Base-by-base conservation (phyloP, 2,888 invertebrate species). In the Julus scandinavius region DNA sequence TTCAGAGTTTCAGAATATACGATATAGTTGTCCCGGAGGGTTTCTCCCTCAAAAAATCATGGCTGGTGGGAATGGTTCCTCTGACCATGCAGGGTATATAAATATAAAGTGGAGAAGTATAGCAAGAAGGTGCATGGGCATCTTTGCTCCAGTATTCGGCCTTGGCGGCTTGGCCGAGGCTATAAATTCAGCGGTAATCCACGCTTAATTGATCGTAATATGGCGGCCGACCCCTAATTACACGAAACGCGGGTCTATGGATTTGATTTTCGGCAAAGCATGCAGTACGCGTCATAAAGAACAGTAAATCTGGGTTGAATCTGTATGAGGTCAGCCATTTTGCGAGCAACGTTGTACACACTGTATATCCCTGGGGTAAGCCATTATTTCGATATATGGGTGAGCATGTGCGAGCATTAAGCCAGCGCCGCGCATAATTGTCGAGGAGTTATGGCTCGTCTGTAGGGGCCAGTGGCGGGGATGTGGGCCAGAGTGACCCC, bases 361-460 rank as follows among this genome's bases (percentile, higher is more conserved):
- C 50, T 13, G 1, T 58, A 49, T 58, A 17, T 17, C 58, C 58
- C 58, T 11, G 17, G 58, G 58, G 17, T 58, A 58, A 58, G 58
- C 58, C 58, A 58, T 58, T 58, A 58, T 58, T 58, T 58, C 58
- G 58, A 58, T 58, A 58, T 58, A 58, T 58, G 58, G 58, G 58
- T 58, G 58, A 58, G 58, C 58, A 58, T 58, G 58, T 13, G 58
- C 58, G 58, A 58, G 58, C 58, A 58, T 58, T 58, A 58, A 58
- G 58, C 58, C 58, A 2, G 58, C 17, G 58, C 58, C 17, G 58
- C 58, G 58, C 58, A 58, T 58, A 58, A 58, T 58, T 58, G 58
- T 58, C 58, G 15, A 58, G 58, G 58, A 58, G 58, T 58, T 58
- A 58, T 58, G 58, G 58, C 58, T 5, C 5, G 17, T 1, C 2